Base-by-base conservation (phyloP, 2,113 vertebrate species). In the Labrus mixtus region DNA sequence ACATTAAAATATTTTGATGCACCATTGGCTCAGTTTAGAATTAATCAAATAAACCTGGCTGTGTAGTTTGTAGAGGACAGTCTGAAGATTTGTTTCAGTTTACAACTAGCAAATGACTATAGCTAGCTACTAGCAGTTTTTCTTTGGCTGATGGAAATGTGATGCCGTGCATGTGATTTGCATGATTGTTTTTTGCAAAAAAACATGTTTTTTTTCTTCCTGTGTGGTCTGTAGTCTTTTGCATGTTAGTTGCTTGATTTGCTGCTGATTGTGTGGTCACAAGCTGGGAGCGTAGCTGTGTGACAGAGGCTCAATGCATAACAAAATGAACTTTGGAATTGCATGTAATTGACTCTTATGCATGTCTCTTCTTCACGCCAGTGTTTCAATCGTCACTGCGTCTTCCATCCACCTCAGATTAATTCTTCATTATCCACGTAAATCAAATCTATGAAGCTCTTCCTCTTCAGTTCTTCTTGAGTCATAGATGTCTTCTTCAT, bases 121-220 rank as follows among this genome's bases (percentile, higher is more conserved):
- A 0, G 29, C 6, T 33, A 25, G 25, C 25, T 25, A 25, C 25
- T 33, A 33, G 6, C 29, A 3, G 56, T 51, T 75, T 12, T 68
- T 82, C 41, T 39, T 48, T 68, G 48, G 16, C 68, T 50, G 65
- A 39, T 73, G 76, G 53, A 51, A 53, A 56, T 68, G 54, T 48
- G 65, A 77, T 66, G 46, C 33, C 10, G 4, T 68, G 64, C 85
- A 80, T 81, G 76, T 83, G 81, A 83, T 74, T 16, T 78, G 59
- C 56, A 56, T 58, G 25, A 41, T 13, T 70, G 11, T 39, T 33
- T 19, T 29, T 46, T 41, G 39, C 39, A 41, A 11, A 41, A 11
- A 20, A 70, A 58, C 33, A 59, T 16, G 79, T 10, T 51, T 20
- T 51, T 10, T n/a, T n/a, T n/a, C n/a, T n/a, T n/a, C n/a, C 9